Conservation (phyloP, 1,140 invertebrate species). For the Caenorhabditis inopinata region DNA sequence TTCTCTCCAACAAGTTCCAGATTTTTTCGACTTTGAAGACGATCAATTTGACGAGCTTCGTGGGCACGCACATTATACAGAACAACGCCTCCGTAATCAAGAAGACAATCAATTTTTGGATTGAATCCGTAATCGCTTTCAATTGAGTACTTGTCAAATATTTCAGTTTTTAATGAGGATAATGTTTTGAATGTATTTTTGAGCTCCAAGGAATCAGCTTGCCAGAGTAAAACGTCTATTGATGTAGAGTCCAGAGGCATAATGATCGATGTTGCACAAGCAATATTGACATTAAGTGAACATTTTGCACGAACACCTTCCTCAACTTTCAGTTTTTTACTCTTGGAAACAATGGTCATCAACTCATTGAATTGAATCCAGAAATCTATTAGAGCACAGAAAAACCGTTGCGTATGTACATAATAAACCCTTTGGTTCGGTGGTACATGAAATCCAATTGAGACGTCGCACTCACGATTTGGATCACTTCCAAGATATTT, state of each 20-base stretch:
- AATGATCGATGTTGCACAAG: slow-evolving; percentile 39
- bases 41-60: slow-evolving; percentile 17
- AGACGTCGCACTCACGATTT: slow-evolving; percentile 75
- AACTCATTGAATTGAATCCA: slow-evolving; percentile 82
- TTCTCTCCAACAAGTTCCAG: not conserved
- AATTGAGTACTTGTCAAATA: slow-evolving; percentile 41
- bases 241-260: slow-evolving; percentile 53
- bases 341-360: slow-evolving; percentile 74
- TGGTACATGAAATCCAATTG: slow-evolving; percentile 76
- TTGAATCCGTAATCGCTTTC: slow-evolving; percentile 44
- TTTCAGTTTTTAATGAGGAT: not conserved
- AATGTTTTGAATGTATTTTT: not conserved
- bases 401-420: slow-evolving; percentile 89
- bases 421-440: slow-evolving; percentile 73
- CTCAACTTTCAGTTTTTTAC: slow-evolving; percentile 17
- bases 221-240: slow-evolving; percentile 28
- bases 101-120: slow-evolving; percentile 50
- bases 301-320: slow-evolving; percentile 45
- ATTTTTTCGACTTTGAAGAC: not conserved
- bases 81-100: slow-evolving; percentile 44
- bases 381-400: slow-evolving; percentile 81
- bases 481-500: slow-evolving; percentile 52
- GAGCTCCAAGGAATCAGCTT: not conserved
- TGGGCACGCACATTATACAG: slow-evolving; percentile 12
- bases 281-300: slow-evolving; percentile 49